These are phyloP conservation scores for Sus scrofa DNA, from an alignment of 2,113 vertebrate genomes.

Conservation along the genomic window DNA sequence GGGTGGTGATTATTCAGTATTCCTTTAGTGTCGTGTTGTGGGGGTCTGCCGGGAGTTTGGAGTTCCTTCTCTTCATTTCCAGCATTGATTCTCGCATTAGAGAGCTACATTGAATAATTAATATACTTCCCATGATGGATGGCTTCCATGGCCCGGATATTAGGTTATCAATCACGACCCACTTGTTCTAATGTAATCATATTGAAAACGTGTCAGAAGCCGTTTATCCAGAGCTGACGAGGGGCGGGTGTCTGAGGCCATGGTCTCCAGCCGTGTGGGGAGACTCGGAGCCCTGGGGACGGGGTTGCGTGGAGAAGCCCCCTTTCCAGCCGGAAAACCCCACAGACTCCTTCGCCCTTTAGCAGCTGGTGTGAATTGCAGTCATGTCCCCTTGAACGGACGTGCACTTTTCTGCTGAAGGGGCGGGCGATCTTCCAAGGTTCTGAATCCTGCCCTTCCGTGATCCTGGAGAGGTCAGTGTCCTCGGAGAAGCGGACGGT, in stretches of 20 bases:
- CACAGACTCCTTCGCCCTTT: constrained; percentile 72
- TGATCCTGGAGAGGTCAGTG: not conserved
- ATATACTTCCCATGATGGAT: constrained; percentile 97
- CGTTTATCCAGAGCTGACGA: constrained; percentile 95
- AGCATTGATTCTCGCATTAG: constrained; percentile 98
- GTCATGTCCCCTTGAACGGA: constrained; percentile 38
- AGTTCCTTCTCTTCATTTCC: constrained; percentile 91
- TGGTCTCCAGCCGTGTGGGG: constrained; percentile 62
- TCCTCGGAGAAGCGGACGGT: accelerated
- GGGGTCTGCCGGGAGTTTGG: constrained; percentile 91
- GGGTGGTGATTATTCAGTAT: constrained; percentile 93
- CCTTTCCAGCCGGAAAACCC: constrained; percentile 76
- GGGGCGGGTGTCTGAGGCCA: constrained; percentile 80
- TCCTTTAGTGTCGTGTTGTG: constrained; percentile 93
- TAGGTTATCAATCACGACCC: constrained; percentile 97
- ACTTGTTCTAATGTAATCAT: constrained; percentile 98
- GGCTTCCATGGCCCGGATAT: constrained; percentile 96
- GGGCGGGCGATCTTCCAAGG: not conserved
- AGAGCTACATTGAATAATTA: constrained; percentile 98
- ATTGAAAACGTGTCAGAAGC: constrained; percentile 97
- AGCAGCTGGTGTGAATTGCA: not conserved
- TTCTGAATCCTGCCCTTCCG: not conserved
- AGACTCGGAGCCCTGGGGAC: not conserved
- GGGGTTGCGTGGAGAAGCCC: constrained; percentile 78
- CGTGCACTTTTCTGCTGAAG: not conserved